Base-by-base conservation (phyloP, 2,113 vertebrate species). In the Pitta sordida region DNA sequence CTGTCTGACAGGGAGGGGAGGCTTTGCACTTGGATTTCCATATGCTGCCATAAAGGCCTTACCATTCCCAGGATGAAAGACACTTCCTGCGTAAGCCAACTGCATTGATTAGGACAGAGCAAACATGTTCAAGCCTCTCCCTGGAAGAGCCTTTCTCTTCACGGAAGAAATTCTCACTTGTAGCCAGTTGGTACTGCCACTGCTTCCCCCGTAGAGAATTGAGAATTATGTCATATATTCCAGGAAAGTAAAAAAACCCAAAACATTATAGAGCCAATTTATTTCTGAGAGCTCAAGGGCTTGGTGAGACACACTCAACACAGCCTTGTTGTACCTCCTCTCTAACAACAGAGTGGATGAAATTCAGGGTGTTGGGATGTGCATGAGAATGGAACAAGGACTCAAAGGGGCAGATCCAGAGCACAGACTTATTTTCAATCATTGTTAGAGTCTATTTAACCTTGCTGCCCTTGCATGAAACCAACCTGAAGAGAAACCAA, bases 51-150 rank as follows among this genome's bases (percentile, higher is more conserved):
- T 41, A 70, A 69, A 65, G 91, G 16, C 81, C 41, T 96, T 76
- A 58, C 4, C 93, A 90, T 88, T 90, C 75, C 79, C 30, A 53
- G 82, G 90, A 80, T 87, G 90, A 95, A 87, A 93, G 78, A 29
- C 69, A 27, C 58, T 76, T 94, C 67, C 84, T 95, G 91, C 94
- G 81, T 79, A 36, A 86, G 32, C 21, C 93, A 71, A 32, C 84
- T 67, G 81, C 96, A 70, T 77, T 86, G 95, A 88, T 91, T 43
- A 91, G 92, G 85, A 63, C 85, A 95, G 90, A 91, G 86, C 93
- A 96, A 96, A 95, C 88, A 94, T 95, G 88, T 95, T 93, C 79
- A 55, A 46, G 82, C 44, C 49, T 90, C 62, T 82, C 23, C 39
- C 73, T 8, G 23, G 51, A 65, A 93, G 70, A 41, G n/a, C n/a